phyloP scores from a whole-genome alignment of 2,888 invertebrate genomes.

The Endotricha flammealis region DNA sequence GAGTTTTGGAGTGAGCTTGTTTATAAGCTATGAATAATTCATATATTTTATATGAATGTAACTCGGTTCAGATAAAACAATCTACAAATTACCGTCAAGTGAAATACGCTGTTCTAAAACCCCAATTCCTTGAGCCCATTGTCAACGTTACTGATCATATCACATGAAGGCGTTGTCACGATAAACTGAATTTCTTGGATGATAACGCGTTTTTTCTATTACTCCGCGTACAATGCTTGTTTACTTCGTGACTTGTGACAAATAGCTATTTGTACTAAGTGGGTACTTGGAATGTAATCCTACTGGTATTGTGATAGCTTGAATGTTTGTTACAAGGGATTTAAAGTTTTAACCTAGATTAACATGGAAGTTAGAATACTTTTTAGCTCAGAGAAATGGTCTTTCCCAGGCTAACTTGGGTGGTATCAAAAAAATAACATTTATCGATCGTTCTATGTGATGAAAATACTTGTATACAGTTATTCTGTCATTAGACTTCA shows the following conservation, averaged over 20 bases:
- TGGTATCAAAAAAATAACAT: no score
- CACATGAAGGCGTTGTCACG: conserved; percentile 57
- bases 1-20: conserved; percentile 14
- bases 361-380: no score
- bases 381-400: no score
- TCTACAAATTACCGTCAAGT: conserved; percentile 40
- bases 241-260: conserved; percentile 38
- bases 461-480: no score
- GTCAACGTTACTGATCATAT: conserved; percentile 51
- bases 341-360: no score
- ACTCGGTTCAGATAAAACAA: conserved; percentile 29
- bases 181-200: conserved; percentile 45
- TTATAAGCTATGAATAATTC: conserved; percentile 16
- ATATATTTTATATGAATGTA: conserved; percentile 26
- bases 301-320: no score
- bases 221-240: conserved; percentile 27
- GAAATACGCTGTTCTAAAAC: conserved; percentile 38
- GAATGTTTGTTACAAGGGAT: no score
- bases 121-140: conserved; percentile 51
- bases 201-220: conserved; percentile 40
- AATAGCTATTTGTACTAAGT: conserved; percentile 33
- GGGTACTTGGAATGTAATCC: no score
- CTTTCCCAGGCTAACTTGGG: no score
- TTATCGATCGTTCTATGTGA: no score
- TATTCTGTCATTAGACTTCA: no score